A percentile compares a stretch with the other conserved stretches of the same genome.
Conservation (phyloP, 1,140 invertebrate species). For the Microplitis demolitor region DNA sequence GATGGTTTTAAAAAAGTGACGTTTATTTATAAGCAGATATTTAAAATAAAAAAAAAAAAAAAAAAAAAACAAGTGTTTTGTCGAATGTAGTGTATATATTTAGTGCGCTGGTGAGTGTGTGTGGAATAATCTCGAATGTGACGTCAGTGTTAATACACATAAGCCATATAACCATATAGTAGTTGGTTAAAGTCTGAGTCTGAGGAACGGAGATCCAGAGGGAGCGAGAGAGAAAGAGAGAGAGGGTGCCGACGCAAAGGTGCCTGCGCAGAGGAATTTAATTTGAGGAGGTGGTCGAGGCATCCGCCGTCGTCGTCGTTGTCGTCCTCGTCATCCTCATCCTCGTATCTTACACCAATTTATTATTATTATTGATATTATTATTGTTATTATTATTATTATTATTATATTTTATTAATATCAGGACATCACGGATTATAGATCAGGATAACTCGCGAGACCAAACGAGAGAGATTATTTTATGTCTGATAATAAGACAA, state of each 20-base stretch:
- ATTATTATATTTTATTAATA: no score
- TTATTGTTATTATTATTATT: no score
- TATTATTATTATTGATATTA: no score
- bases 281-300: conserved; percentile 8
- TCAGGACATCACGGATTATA: no score
- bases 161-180: no score
- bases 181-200: no score
- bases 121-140: conserved; percentile 7
- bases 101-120: background rate
- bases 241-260: background rate
- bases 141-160: conserved; percentile 1
- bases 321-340: background rate
- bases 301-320: conserved; percentile 17
- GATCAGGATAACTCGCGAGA: no score
- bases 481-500: background rate
- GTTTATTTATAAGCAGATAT: background rate
- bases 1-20: no score
- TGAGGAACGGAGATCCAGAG: background rate
- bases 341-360: no score
- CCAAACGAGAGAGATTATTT: no score
- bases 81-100: background rate
- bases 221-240: background rate
- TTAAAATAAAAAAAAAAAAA: background rate
- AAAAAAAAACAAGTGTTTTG: background rate
- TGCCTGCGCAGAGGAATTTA: conserved; percentile 12